Evolutionary conservation across 2,113 vertebrate genomes (phyloP), one percentile per base, ranked within the genome.

Genomic region (Bettongia penicillata): DNA sequence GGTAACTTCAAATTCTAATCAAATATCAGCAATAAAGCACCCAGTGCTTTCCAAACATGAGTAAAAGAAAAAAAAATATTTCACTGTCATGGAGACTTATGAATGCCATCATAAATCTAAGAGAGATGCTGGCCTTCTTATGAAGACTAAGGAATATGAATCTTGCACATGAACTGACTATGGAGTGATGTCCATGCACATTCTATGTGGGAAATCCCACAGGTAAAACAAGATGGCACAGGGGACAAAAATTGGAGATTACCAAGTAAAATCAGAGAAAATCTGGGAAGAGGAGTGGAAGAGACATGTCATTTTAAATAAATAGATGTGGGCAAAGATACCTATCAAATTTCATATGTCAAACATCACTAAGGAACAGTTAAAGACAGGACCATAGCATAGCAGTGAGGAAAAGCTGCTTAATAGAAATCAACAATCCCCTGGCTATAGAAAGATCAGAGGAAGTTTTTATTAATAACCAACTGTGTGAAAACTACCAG

Each of bases 1-100:
- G 96, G 95, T 90, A 94, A 97, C 96, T 94, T 97, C 96, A 94
- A 97, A 97, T 96, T 95, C 95, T 91, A 97, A 96, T 95, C 93
- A 94, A 93, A 19, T 51, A 61, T 95, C 91, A 93, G 89, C 53
- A 11, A 55, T 95, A 97, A 97, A 98, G 96, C 43, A 97, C 97
- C 96, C 96, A 96, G 94, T 91, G 25, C 90, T 68, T 96, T 97
- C 96, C 77, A 95, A 96, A 95, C 37, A 95, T 31, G 89, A 98
- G 47, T 50, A 24, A 49, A 97, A 92, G 77, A 96, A 90, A 93
- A 52, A 96, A 92, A 77, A 91, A 92, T 68, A 53, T 91, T 96
- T 97, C 93, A 91, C 91, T 92, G 52, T 91, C 55, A 94, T 95
- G 93, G 93, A 97, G 95, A 96, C 96, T 96, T 97, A 98, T 96